phyloP scores from a whole-genome alignment of 2,888 invertebrate species.

The Drosophila fungiperda region DNA sequence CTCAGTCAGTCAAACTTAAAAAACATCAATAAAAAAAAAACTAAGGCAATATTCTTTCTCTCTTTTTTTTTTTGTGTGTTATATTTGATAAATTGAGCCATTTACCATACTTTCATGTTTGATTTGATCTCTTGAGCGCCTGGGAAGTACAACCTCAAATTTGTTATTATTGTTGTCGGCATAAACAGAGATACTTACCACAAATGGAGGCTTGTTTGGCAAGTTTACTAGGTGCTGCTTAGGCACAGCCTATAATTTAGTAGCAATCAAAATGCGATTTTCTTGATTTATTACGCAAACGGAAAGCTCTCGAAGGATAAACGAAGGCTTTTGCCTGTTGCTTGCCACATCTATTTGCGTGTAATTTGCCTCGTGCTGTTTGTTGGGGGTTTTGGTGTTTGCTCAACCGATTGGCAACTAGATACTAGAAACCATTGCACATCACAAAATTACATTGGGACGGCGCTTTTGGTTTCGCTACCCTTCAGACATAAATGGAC shows the following conservation, averaged over 20 bases:
- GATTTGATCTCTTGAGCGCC: conserved; percentile 16
- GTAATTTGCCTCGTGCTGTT: conserved; percentile 6
- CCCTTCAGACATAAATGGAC: conserved; percentile 8
- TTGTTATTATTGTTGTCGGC: conserved; percentile 20
- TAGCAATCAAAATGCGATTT: conserved; percentile 52
- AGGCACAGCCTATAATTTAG: conserved; percentile 1
- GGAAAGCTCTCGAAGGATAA: conserved; percentile 12
- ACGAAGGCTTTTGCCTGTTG: conserved; percentile 31
- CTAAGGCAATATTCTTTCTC: neutral
- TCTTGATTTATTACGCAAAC: conserved; percentile 49
- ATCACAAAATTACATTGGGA: conserved; percentile 30
- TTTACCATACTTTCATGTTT: conserved; percentile 24
- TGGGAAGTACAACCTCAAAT: conserved; percentile 17
- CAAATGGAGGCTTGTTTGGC: conserved; percentile 8
- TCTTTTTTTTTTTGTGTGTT: neutral
- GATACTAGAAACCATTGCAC: conserved; percentile 38
- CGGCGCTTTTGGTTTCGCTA: neutral
- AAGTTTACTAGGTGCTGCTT: neutral
- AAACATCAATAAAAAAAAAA: neutral
- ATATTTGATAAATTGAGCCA: conserved; percentile 22
- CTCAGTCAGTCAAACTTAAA: conserved; percentile 5
- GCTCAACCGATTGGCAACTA: conserved; percentile 51
- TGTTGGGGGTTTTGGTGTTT: conserved; percentile 24
- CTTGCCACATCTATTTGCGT: conserved; percentile 14
- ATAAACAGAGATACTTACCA: neutral